A percentile compares a stretch with the other conserved stretches of the same genome.
Evolutionary conservation across 2,797 vertebrate genomes (phyloP).

Genomic region (Rallus crepitans): DNA sequence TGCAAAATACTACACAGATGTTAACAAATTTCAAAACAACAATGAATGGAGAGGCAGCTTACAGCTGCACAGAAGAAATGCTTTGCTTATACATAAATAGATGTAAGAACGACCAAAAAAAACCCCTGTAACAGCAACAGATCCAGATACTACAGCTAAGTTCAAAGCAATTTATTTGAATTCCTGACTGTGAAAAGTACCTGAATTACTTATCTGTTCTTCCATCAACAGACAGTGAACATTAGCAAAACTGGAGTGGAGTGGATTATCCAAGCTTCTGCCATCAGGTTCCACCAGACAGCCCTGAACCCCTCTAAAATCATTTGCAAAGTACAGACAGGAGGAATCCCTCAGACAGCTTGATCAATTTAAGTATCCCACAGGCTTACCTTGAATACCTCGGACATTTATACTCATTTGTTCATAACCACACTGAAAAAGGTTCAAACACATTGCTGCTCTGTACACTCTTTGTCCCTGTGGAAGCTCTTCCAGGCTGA

Average conservation of each 20-base stretch:
- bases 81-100: not conserved
- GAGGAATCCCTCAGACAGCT: not conserved
- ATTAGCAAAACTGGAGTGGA: not conserved
- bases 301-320: not conserved
- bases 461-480: not conserved
- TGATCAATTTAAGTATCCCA: not conserved
- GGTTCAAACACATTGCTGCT: not conserved
- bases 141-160: not conserved
- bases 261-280: not conserved
- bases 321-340: not conserved
- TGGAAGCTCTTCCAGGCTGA: not conserved
- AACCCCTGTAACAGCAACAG: not conserved
- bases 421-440: not conserved
- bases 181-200: not conserved
- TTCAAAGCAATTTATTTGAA: not conserved
- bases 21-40: not conserved
- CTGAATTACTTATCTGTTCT: not conserved
- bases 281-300: not conserved
- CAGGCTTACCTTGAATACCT: not conserved
- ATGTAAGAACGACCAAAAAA: not conserved
- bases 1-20: not conserved
- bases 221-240: not conserved
- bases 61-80: not conserved
- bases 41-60: not conserved
- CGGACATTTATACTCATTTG: not conserved